Conservation (phyloP, 2,113 vertebrate genomes). For the Halichoeres trimaculatus region DNA sequence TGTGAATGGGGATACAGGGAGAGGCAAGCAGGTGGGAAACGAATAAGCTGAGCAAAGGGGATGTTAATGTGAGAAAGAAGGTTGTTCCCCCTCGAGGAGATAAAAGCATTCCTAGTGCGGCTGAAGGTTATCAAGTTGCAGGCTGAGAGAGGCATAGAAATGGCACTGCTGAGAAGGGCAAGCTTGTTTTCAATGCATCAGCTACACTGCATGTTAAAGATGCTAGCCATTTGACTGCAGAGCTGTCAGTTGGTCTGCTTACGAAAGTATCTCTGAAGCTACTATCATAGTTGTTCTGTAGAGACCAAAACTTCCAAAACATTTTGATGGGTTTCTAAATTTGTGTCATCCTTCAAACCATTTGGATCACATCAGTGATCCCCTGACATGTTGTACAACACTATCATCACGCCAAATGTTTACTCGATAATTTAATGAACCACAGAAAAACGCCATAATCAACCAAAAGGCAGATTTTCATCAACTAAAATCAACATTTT, state of each 20-base stretch:
- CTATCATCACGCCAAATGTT: too few species aligned
- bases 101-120: conserved; percentile 82
- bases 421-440: too few species aligned
- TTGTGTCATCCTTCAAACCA: background rate
- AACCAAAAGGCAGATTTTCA: background rate
- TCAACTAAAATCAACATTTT: background rate
- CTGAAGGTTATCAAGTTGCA: conserved; percentile 82
- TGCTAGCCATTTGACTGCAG: background rate
- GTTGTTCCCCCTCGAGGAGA: conserved; percentile 50
- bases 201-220: background rate
- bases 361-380: background rate
- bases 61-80: conserved; percentile 65
- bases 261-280: too few species aligned
- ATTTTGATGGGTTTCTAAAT: background rate
- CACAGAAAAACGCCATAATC: too few species aligned
- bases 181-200: conserved; percentile 5
- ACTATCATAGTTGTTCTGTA: too few species aligned
- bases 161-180: background rate
- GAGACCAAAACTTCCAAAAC: too few species aligned
- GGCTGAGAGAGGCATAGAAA: conserved; percentile 32
- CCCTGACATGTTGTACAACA: too few species aligned
- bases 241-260: background rate
- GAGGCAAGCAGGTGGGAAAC: conserved; percentile 71
- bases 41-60: conserved; percentile 46
- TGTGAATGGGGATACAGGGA: conserved; percentile 74